These are phyloP conservation scores for Rhinatrema bivittatum DNA, from an alignment of 2,797 vertebrate species.

Conservation along the genomic window DNA sequence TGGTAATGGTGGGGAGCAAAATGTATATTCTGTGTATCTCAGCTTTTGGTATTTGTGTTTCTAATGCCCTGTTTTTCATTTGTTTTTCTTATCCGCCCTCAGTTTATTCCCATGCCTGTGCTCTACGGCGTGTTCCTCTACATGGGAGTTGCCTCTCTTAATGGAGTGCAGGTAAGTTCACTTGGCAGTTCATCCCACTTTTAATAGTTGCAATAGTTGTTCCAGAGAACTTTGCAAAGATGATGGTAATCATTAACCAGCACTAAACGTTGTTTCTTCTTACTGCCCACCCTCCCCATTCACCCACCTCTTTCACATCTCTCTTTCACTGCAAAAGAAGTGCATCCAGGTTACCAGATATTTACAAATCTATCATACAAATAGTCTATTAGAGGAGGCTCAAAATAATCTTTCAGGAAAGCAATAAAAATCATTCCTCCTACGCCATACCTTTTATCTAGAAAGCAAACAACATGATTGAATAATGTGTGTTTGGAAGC, in stretches of 20 bases:
- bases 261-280: background rate
- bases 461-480: background rate
- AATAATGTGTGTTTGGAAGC: background rate
- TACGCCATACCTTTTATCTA: accelerated
- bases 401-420: background rate
- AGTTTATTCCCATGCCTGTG: slow-evolving; percentile 98
- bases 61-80: background rate
- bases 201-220: background rate
- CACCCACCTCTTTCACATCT: background rate
- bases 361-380: background rate
- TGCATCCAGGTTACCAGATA: background rate
- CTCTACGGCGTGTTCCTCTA: slow-evolving; percentile 96
- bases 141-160: slow-evolving; percentile 96
- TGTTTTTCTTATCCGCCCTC: background rate
- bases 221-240: background rate
- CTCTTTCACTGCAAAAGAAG: slow-evolving; percentile 1
- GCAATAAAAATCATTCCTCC: background rate
- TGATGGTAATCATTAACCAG: background rate
- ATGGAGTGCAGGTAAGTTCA: slow-evolving; percentile 83
- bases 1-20: accelerated
- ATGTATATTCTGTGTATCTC: accelerated
- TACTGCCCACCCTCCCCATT: background rate
- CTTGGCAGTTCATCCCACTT: background rate
- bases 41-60: accelerated
- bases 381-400: background rate